A percentile compares a stretch with the other conserved stretches of the same genome.
phyloP scores from a whole-genome alignment of 2,888 invertebrate species.

The Tanytarsus gracilentus region DNA sequence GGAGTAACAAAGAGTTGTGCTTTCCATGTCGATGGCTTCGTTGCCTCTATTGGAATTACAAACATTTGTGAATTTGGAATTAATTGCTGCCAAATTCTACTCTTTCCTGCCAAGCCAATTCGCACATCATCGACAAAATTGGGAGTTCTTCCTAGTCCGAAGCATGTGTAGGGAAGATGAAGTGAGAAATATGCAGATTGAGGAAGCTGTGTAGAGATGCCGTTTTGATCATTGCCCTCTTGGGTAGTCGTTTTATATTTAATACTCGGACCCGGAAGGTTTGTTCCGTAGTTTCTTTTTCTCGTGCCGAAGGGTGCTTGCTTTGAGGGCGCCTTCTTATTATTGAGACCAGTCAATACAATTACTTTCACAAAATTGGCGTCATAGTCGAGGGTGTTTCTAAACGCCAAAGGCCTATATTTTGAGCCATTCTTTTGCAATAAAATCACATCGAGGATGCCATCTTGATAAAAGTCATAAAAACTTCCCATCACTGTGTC shows the following conservation, averaged over 20 bases:
- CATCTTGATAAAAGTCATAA: constrained; percentile 91
- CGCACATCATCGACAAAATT: constrained; percentile 90
- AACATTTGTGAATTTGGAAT: constrained; percentile 98
- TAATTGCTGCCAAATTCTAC: constrained; percentile 76
- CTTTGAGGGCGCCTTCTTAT: constrained; percentile 58
- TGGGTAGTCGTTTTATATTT: constrained; percentile 82
- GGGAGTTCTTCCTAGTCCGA: constrained; percentile 95
- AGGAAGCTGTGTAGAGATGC: constrained; percentile 77
- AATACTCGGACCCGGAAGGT: constrained; percentile 83
- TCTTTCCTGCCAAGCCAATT: constrained; percentile 65
- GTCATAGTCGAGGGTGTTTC: constrained; percentile 83
- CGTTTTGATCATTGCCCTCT: constrained; percentile 69
- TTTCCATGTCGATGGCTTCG: constrained; percentile 72
- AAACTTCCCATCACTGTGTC: constrained; percentile 78
- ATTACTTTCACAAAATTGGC: constrained; percentile 94
- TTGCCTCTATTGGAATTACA: constrained; percentile 78
- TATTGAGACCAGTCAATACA: constrained; percentile 75
- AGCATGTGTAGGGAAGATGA: constrained; percentile 91
- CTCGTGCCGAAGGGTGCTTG: constrained; percentile 64
- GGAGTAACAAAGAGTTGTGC: constrained; percentile 91
- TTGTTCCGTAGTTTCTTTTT: constrained; percentile 72
- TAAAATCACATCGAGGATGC: constrained; percentile 81
- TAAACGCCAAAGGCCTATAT: constrained; percentile 66
- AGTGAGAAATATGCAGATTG: constrained; percentile 88
- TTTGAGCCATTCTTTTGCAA: constrained; percentile 50